These are phyloP conservation scores for Himalopsyche anomala DNA, from an alignment of 2,888 invertebrate species.

Conservation along the genomic window DNA sequence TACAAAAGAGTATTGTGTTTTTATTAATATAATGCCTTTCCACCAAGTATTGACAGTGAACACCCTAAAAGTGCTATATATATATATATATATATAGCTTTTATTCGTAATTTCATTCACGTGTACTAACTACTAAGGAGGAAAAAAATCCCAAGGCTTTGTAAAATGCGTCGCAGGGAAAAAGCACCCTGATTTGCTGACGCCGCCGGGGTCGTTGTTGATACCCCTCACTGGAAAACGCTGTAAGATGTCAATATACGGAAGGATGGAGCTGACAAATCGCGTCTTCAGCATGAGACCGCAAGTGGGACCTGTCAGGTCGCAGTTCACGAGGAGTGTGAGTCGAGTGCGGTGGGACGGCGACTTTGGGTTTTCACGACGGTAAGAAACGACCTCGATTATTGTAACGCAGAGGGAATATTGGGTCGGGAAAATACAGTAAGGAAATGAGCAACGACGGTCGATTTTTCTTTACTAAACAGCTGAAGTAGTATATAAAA, in stretches of 20 bases:
- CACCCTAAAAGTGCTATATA: no score
- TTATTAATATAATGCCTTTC: no score
- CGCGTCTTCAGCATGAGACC: not conserved
- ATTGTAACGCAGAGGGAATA: not conserved
- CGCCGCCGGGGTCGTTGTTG: not conserved
- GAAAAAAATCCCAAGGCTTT: no score
- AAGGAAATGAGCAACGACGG: not conserved
- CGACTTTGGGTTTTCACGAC: not conserved
- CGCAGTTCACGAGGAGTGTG: not conserved
- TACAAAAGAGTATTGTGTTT: no score
- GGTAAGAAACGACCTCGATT: slow-evolving; percentile 14
- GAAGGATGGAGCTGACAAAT: slow-evolving; percentile 2
- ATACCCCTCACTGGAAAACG: not conserved
- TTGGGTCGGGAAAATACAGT: not conserved
- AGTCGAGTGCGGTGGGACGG: not conserved
- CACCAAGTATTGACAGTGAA: no score
- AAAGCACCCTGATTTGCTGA: not conserved
- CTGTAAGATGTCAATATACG: slow-evolving; percentile 2
- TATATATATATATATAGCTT: no score
- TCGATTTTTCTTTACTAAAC: no score
- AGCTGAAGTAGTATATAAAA: no score
- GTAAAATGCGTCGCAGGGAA: no score
- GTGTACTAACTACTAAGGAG: no score
- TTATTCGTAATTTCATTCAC: no score
- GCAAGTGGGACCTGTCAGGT: slow-evolving; percentile 6